Evolutionary conservation across 2,888 invertebrate genomes (phyloP), one percentile per base, ranked within the genome.

Genomic region (Marasmarcha lunaedactyla): DNA sequence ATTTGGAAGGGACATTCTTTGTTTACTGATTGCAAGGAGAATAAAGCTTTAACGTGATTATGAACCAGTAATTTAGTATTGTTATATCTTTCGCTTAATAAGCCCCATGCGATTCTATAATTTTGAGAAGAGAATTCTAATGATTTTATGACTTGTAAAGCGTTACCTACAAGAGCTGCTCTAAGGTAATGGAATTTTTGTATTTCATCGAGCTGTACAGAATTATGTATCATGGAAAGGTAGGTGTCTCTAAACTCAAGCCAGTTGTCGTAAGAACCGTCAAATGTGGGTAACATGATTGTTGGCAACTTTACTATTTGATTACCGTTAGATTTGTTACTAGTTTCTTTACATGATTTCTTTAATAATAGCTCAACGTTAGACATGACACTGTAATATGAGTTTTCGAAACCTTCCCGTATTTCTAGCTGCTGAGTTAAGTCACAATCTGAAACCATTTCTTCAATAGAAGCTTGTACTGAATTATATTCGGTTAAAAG

Each of bases 171-270:
- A 11, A 46, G 34, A 14, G 40, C 36, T 6, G 44, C 41, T 7
- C 42, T 36, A 12, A 47, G 34, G 20, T 47, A 47, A 36, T 47
- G 45, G 38, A 44, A 46, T 14, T 43, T 46, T 36, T 44, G 39
- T 15, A 44, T 41, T 27, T 42, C 27, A 6, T 36, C 36, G 11
- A 43, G 36, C 5, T 33, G 20, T 33, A 33, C 33, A 14, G 12
- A 26, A 25, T 37, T 42, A 37, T 45, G 42, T 35, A 44, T 42
- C 11, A 44, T n/a, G 1, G 44, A 44, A 11, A 40, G 10, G 35
- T 36, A 43, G 12, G 38, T 38, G n/a, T 44, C 44, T 1, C 37
- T 38, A 36, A 41, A 44, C 15, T 41, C 39, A 14, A 44, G 37
- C 44, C 44, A 44, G 14, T 37, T 33, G 27, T 41, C 41, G 30